Base-by-base conservation (phyloP, 2,888 invertebrate genomes). In the Pyrgus malvae region DNA sequence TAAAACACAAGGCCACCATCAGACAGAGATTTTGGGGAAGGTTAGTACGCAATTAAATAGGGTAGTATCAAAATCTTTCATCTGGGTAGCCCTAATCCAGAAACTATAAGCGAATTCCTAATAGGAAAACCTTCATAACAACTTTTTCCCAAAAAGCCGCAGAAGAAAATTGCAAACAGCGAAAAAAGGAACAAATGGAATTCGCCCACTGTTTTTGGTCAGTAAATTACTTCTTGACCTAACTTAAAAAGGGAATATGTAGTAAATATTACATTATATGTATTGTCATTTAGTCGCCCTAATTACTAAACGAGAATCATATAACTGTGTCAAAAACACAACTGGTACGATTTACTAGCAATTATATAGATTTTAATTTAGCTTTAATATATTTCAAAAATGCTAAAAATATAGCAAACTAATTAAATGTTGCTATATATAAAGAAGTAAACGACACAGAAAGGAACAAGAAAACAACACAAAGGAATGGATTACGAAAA, bases 241-340 rank as follows among this genome's bases (percentile, higher is more conserved):
- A 80, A 66, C 62, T 74, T 76, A 70, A 61, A 46, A 57, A 78
- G 85, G 88, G 87, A 87, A 89, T 87, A 85, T 73, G 81, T 82
- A 70, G 8, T 68, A 77, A 72, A 76, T 78, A 77, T 77, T 80
- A 80, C 67, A 80, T 86, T 76, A 88, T 87, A 90, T 89, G 88
- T 74, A 80, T 86, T 85, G 85, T 90, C 89, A 87, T 89, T 90
- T 88, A 89, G 89, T 84, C 86, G 89, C 89, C 89, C 89, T 90
- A 87, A 83, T 72, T 70, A 88, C 88, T 85, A 88, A 89, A 88
- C 78, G 84, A 88, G 84, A 88, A 83, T 70, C 86, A 88, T 88
- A 88, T 87, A 83, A 80, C 74, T 48, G 45, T 48, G 45, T 41
- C 41, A 50, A 35, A 49, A 42, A 50, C 29, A 49, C 17, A n/a